These are phyloP conservation scores for Eilema caniola DNA, from an alignment of 2,888 invertebrate species.

Conservation along the genomic window DNA sequence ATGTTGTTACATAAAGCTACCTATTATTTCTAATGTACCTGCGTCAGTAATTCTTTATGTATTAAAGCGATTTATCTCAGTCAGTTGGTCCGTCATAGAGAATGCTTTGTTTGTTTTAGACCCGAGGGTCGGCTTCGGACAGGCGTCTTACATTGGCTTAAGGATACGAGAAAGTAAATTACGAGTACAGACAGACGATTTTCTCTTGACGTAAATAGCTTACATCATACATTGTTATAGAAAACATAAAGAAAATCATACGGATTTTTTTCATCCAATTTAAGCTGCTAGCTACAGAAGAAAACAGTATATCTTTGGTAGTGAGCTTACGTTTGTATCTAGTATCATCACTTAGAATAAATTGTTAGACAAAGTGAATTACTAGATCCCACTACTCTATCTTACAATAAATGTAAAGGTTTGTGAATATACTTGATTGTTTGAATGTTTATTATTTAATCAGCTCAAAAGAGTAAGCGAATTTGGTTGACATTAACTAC, in stretches of 20 bases:
- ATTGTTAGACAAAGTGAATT: too few relatives aligned
- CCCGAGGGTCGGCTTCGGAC: slow-evolving; percentile 38
- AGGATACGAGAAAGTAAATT: slow-evolving; percentile 39
- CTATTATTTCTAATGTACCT: slow-evolving; percentile 55
- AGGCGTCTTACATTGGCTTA: slow-evolving; percentile 33
- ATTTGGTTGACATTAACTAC: too few relatives aligned
- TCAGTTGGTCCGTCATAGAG: slow-evolving; percentile 60
- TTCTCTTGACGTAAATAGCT: background rate
- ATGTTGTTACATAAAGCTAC: slow-evolving; percentile 30
- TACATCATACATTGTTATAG: background rate
- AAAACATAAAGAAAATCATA: background rate
- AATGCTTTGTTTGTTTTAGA: slow-evolving; percentile 63
- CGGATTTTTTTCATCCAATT: background rate
- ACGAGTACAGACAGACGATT: slow-evolving; percentile 18
- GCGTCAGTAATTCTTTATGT: slow-evolving; percentile 56
- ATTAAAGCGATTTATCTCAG: slow-evolving; percentile 71
- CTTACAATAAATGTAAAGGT: too few relatives aligned
- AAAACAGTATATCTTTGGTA: background rate
- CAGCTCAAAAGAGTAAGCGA: too few relatives aligned
- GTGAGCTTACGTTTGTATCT: too few relatives aligned
- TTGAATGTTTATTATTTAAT: too few relatives aligned
- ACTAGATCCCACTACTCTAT: too few relatives aligned
- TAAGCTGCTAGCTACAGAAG: background rate
- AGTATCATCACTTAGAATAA: too few relatives aligned
- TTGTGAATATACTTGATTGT: too few relatives aligned